Base-by-base conservation (phyloP, 2,797 vertebrate genomes). In the Erethizon dorsatum region DNA sequence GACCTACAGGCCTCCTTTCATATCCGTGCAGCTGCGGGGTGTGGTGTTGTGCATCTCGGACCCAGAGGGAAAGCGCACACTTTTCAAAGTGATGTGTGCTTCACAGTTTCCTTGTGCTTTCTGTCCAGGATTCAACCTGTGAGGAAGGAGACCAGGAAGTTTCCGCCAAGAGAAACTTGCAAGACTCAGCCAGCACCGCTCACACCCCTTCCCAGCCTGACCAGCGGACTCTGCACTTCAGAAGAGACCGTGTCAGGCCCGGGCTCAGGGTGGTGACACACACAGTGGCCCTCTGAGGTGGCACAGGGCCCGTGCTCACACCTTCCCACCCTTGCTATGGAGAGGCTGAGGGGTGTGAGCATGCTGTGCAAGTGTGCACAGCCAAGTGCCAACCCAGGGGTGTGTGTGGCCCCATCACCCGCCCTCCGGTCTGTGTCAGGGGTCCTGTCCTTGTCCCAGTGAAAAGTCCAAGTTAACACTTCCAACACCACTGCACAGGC, bases 261-360 rank as follows among this genome's bases (percentile, higher is more conserved):
- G 6, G 45, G 2, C 5, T 31, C 31, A 26, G 57, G 57, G 2
- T 17, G 17, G 10, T 9, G 17, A 28, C 10, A 1, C 8, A 1
- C 17, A 37, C 54, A 33, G 65, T 18, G 3, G 13, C 14, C 28
- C 63, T 13, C 56, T 15, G 50, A n/a, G 67, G 41, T n/a, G 1
- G 41, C 18, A 1, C 13, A 37, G 61, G 37, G 0, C 12, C 14
- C 17, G 37, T 1, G 5, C 50, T 31, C 80, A 54, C 5, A 1
- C 3, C 50, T 24, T 37, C 54, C 65, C 37, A 0, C 9, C 15
- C 0, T 65, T 59, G 41, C 41, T 17, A 0, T 0, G 13, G 61
- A 54, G 47, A 41, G 61, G 37, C 56, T 9, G 2, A 33, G 45
- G 31, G 28, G 61, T 54, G 31, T 10, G 45, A 26, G n/a, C 5